These are phyloP conservation scores for Chymomyza caudatula DNA, from an alignment of 2,888 invertebrate species.

Conservation along the genomic window DNA sequence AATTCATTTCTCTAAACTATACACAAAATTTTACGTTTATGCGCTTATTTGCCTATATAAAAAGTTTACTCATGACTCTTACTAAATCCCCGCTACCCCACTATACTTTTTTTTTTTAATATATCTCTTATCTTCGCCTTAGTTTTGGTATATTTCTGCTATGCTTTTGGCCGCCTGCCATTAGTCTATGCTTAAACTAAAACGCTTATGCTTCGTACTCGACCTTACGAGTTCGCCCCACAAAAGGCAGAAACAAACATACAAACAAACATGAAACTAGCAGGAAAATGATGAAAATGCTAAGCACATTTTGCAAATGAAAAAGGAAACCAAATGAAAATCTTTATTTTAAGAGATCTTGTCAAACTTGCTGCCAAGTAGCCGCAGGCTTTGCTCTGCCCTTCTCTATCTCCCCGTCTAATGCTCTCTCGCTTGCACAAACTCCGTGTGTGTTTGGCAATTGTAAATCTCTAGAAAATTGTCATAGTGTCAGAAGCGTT, in stretches of 20 bases:
- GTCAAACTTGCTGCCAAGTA: slow-evolving; percentile 29
- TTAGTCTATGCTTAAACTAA: slow-evolving; percentile 35
- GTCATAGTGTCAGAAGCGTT: slow-evolving; percentile 11
- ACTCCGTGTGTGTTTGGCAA: slow-evolving; percentile 22
- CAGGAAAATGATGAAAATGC: slow-evolving; percentile 23
- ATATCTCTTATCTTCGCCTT: slow-evolving; percentile 11
- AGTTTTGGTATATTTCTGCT: slow-evolving; percentile 30
- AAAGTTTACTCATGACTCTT: slow-evolving; percentile 34
- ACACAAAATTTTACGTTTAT: slow-evolving; percentile 54
- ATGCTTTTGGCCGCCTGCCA: slow-evolving; percentile 26
- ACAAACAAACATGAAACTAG: background rate
- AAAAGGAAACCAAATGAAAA: slow-evolving; percentile 40
- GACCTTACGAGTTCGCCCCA: no score
- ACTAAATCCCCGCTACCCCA: background rate
- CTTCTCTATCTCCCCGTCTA: slow-evolving; percentile 21
- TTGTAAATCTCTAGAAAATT: slow-evolving; percentile 61
- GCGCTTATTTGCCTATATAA: slow-evolving; percentile 55
- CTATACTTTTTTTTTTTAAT: slow-evolving; percentile 5
- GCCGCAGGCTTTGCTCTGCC: slow-evolving; percentile 20
- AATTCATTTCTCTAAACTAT: slow-evolving; percentile 70
- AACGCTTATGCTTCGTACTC: slow-evolving; percentile 15
- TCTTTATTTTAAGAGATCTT: slow-evolving; percentile 24
- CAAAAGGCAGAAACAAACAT: background rate
- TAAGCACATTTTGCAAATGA: slow-evolving; percentile 57
- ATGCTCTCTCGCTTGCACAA: slow-evolving; percentile 7